Conservation (phyloP, 2,113 vertebrate genomes). For the Brachypteracias leptosomus region DNA sequence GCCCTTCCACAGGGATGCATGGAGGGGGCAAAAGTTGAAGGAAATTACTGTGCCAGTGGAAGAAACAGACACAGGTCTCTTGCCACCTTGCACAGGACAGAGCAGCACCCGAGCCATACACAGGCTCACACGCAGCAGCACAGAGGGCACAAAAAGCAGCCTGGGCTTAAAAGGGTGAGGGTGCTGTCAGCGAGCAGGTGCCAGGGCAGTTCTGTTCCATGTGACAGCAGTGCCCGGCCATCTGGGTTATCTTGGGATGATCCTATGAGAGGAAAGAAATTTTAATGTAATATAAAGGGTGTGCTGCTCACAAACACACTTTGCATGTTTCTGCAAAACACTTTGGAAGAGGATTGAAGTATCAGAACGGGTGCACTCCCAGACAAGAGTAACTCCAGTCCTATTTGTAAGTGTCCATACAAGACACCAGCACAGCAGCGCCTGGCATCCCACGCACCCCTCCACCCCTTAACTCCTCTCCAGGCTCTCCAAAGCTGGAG, state of each 20-base stretch:
- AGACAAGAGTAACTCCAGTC: accelerated
- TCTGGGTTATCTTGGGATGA: not conserved
- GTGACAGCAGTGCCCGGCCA: not conserved
- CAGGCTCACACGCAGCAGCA: accelerated
- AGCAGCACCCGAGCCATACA: not conserved
- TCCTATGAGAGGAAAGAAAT: not conserved
- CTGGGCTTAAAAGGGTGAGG: not conserved
- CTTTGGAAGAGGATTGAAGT: not conserved
- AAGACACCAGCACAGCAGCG: not conserved
- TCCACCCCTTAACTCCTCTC: accelerated
- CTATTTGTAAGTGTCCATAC: accelerated
- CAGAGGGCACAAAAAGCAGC: not conserved
- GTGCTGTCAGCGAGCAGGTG: not conserved
- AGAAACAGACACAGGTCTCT: not conserved
- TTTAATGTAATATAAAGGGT: not conserved
- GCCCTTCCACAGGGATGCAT: accelerated
- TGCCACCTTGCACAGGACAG: not conserved
- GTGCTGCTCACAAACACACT: not conserved
- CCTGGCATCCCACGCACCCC: not conserved
- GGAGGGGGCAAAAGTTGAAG: not conserved
- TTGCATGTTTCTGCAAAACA: not conserved
- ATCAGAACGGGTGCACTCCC: not conserved
- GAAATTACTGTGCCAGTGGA: not conserved
- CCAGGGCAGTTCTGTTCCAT: not conserved
- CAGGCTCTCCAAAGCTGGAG: not conserved